Evolutionary conservation across 2,888 invertebrate genomes (phyloP), one percentile per base, ranked within the genome.

Genomic region (Amblyjoppa proteus): DNA sequence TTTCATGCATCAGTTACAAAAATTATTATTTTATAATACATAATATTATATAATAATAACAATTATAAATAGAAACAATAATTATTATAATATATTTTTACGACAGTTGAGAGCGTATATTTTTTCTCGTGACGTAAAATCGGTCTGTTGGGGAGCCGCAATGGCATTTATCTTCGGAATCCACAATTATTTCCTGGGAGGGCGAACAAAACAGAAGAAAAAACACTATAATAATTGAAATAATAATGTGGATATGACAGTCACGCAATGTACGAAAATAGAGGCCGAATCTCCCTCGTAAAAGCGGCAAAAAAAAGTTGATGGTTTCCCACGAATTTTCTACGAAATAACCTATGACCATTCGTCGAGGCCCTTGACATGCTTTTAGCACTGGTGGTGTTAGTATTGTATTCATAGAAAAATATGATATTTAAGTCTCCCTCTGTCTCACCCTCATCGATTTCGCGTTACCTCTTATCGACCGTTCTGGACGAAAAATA

Each of bases 361-460:
- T 61, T 61, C 31, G 34, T 16, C 34, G 28, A 61, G 34, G 61
- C 34, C 61, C 61, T 61, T 61, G 61, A 61, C 61, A 61, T 34
- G 61, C 61, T 61, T 61, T 34, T 61, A 0, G 34, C 53, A 7
- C 16, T 28, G 28, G 58, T 9, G 3, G 5, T 5, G 61, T 16
- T 13, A n/a, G 28, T 34, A 61, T 28, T 20, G 16, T 31, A 61
- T 61, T 61, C 4, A 61, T 34, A 61, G 34, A 34, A 61, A 61
- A 61, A 61, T 61, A 28, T 28, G 31, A 31, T 61, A 61, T 61
- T 61, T 61, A 61, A 3, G n/a, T 9, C 5, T 28, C 56, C 25
- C 61, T 61, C 28, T 34, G 16, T 61, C 61, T 34, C 31, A 6
- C 16, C 61, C 28, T 13, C 31, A 61, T 61, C 61, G 61, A 61